These are phyloP conservation scores for Euzetes globulus DNA, from an alignment of 2,888 invertebrate species.

Conservation along the genomic window DNA sequence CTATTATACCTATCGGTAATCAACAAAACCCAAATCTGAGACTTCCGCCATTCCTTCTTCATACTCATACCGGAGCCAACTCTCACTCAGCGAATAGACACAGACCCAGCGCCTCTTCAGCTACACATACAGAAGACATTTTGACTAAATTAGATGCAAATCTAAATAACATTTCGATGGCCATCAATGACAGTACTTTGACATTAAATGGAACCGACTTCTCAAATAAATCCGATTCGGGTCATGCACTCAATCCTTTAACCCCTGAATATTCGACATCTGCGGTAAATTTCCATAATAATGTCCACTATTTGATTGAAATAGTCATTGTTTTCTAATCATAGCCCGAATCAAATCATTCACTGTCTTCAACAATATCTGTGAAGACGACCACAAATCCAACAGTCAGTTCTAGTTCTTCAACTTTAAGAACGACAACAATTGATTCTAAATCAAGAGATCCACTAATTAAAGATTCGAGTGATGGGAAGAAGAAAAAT, in stretches of 20 bases:
- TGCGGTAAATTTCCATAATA: background rate
- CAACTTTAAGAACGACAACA: too few species aligned
- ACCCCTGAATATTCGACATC: background rate
- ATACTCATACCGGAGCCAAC: background rate
- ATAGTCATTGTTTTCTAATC: background rate
- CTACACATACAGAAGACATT: background rate
- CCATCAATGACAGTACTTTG: background rate
- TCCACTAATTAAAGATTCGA: too few species aligned
- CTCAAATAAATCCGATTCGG: background rate
- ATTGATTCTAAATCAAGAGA: too few species aligned
- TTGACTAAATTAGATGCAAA: background rate
- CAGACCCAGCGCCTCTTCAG: background rate
- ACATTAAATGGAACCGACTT: background rate
- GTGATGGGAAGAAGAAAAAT: background rate
- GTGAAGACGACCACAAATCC: background rate
- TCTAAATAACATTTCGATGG: background rate
- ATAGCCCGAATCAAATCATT: background rate
- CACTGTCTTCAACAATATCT: background rate
- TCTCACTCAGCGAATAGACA: background rate
- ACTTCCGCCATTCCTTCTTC: constrained; percentile 10
- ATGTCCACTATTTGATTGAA: background rate
- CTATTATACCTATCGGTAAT: background rate
- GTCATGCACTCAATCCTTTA: background rate
- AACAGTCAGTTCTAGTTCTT: background rate
- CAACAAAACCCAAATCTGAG: background rate